Evolutionary conservation across 2,888 invertebrate genomes (phyloP).

Genomic region (Pheosia gnoma): DNA sequence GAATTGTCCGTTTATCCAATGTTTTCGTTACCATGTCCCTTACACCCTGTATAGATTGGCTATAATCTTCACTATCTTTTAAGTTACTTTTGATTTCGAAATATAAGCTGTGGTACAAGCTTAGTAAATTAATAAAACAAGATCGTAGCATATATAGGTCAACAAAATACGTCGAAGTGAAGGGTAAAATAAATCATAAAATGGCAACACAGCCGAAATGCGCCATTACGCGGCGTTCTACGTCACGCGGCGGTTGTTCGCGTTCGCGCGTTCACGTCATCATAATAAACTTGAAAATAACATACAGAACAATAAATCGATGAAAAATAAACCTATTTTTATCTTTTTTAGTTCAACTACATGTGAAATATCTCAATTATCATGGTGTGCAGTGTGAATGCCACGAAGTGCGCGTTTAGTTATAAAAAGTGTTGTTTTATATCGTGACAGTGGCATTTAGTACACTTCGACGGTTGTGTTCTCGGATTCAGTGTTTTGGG

Average conservation of each 20-base stretch:
- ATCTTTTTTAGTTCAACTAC: slow-evolving; percentile 10
- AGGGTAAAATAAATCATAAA: slow-evolving; percentile 8
- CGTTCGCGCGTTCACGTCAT: slow-evolving; percentile 47
- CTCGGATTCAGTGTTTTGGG: slow-evolving; percentile 11
- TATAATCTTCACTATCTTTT: too few species aligned
- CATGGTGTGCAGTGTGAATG: slow-evolving; percentile 12
- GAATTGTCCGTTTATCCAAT: too few species aligned
- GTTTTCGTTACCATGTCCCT: too few species aligned
- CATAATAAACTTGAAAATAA: slow-evolving; percentile 55
- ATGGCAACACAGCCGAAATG: slow-evolving; percentile 60
- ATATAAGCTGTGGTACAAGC: too few species aligned
- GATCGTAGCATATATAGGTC: neutral
- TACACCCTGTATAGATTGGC: too few species aligned
- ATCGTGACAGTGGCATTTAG: slow-evolving; percentile 18
- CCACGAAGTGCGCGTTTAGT: slow-evolving; percentile 18
- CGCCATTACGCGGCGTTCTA: slow-evolving; percentile 66
- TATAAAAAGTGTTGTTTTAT: slow-evolving; percentile 23
- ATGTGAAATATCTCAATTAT: slow-evolving; percentile 7
- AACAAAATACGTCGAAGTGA: neutral
- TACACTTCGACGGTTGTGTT: slow-evolving; percentile 23
- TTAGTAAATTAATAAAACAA: too few species aligned
- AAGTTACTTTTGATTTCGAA: too few species aligned
- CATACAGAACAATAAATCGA: slow-evolving; percentile 28
- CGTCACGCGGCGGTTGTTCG: slow-evolving; percentile 43
- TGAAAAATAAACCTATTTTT: slow-evolving; percentile 17